Percentiles rank a stretch among this genome's conserved stretches.
Conservation (phyloP, 2,888 invertebrate genomes). For the Parnassius orleans region DNA sequence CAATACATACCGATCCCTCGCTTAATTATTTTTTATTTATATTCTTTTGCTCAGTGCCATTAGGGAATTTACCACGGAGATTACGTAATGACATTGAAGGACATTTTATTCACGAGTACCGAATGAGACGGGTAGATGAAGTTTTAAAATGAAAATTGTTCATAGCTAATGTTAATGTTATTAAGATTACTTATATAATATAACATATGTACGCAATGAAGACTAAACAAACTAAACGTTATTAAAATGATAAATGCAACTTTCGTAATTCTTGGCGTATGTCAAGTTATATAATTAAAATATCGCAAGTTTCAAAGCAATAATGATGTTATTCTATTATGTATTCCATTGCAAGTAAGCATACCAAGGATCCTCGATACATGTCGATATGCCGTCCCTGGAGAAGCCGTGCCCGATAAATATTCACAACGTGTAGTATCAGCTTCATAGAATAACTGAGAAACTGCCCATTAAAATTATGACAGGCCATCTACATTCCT, state of each 20-base stretch:
- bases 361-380: conserved; percentile 29
- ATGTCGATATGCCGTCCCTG: conserved; percentile 31
- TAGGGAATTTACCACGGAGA: conserved; percentile 25
- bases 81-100: conserved; percentile 22
- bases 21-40: conserved; percentile 24
- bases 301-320: conserved; percentile 17
- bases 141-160: too few species aligned
- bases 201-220: too few species aligned
- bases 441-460: conserved; percentile 61
- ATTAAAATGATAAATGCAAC: conserved; percentile 1
- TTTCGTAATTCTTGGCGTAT: not conserved
- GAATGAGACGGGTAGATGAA: too few species aligned
- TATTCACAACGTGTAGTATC: conserved; percentile 64
- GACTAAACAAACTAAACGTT: not conserved
- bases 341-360: conserved; percentile 13
- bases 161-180: too few species aligned
- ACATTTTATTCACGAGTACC: conserved; percentile 9
- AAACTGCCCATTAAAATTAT: conserved; percentile 77
- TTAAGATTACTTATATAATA: too few species aligned
- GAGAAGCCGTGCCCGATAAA: conserved; percentile 43
- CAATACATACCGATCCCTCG: conserved; percentile 36
- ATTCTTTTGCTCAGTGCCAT: conserved; percentile 19
- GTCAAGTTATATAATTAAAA: not conserved
- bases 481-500: conserved; percentile 80
- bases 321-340: conserved; percentile 13